A percentile compares a stretch with the other conserved stretches of the same genome.
Evolutionary conservation across 2,888 invertebrate genomes (phyloP).

Genomic region (Trachelus stipa): DNA sequence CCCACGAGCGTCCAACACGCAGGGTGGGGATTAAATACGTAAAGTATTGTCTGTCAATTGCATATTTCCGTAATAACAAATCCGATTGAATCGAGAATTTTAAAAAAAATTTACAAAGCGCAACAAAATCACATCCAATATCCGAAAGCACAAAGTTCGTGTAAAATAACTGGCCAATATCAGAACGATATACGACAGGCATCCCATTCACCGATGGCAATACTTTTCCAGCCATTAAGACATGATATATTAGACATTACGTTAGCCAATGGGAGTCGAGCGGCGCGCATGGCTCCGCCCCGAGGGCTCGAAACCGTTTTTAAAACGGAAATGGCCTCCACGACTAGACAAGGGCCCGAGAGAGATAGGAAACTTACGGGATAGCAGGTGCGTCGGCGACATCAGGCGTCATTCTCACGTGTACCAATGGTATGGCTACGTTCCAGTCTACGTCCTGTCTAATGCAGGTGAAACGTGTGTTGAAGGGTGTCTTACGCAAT

Average conservation of each 20-base stretch:
- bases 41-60: neutral
- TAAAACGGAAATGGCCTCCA: conserved; percentile 40
- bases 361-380: neutral
- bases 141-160: neutral
- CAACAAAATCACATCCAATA: neutral
- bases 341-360: conserved; percentile 18
- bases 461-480: conserved; percentile 16
- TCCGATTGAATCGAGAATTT: neutral
- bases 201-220: conserved; percentile 22
- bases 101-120: neutral
- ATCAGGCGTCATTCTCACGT: conserved; percentile 8
- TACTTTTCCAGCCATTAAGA: conserved; percentile 38
- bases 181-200: neutral
- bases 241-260: conserved; percentile 50
- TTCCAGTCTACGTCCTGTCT: conserved; percentile 5
- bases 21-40: neutral
- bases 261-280: conserved; percentile 43
- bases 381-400: conserved; percentile 22
- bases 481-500: conserved; percentile 5
- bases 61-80: neutral
- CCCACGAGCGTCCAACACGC: neutral
- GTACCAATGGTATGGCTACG: neutral
- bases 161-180: neutral
- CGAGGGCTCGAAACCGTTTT: conserved; percentile 41
- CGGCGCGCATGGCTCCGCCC: conserved; percentile 46